phyloP scores from a whole-genome alignment of 64 coral and sea anemone species.

The Exaiptasia diaphana region DNA sequence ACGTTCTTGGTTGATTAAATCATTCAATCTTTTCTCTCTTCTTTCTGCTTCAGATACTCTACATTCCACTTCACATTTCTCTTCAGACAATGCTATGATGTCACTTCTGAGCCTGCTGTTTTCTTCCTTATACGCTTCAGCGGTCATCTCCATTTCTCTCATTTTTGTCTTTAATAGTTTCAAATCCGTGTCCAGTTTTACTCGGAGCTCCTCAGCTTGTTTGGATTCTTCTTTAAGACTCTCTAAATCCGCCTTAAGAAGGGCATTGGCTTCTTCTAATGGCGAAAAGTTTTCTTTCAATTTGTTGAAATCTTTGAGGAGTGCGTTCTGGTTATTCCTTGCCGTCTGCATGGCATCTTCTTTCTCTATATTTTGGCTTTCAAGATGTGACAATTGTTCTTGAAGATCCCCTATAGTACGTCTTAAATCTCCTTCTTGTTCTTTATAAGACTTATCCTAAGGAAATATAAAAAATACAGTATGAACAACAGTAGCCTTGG shows the following conservation, averaged over 20 bases:
- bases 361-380: slow-evolving; percentile 55
- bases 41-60: slow-evolving; percentile 61
- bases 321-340: slow-evolving; percentile 3
- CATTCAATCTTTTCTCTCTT: slow-evolving; percentile 60
- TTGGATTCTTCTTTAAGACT: slow-evolving; percentile 17
- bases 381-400: slow-evolving; percentile 20
- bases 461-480: no score
- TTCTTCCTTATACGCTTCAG: slow-evolving; percentile 67
- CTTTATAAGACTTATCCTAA: neutral
- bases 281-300: slow-evolving; percentile 26
- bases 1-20: slow-evolving; percentile 50
- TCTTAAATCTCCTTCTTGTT: neutral
- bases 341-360: neutral
- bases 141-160: slow-evolving; percentile 75
- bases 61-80: slow-evolving; percentile 65
- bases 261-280: slow-evolving; percentile 49
- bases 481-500: no score
- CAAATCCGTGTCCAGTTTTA: slow-evolving; percentile 51
- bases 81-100: slow-evolving; percentile 57
- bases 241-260: slow-evolving; percentile 23
- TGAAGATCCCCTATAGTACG: slow-evolving; percentile 3
- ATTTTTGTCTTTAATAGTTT: slow-evolving; percentile 53
- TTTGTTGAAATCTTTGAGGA: slow-evolving; percentile 1
- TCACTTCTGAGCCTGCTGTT: slow-evolving; percentile 66
- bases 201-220: slow-evolving; percentile 35